Evolutionary conservation across 2,888 invertebrate genomes (phyloP), one percentile per base, ranked within the genome.

Genomic region (Xestoiulus laeticollis): DNA sequence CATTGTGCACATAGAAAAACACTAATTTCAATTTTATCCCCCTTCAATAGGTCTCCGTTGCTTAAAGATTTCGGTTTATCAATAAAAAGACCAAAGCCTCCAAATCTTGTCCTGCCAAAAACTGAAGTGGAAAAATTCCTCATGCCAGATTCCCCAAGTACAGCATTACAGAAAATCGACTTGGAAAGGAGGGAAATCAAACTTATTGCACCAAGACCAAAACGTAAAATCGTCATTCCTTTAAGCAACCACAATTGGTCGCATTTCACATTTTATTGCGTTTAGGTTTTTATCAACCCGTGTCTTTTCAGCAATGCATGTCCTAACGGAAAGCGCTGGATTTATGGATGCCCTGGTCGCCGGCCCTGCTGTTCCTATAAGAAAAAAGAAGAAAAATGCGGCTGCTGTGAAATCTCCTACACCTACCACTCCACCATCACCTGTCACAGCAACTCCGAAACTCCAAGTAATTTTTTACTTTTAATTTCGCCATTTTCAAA

Each of bases 301-400:
- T n/a, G 10, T 82, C 1, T n/a, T 84, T 83, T 12, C 48, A 90
- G 90, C 90, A 30, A 82, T 89, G 8, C 89, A 90, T 53, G 82
- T 90, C 90, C 92, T 98, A 85, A 95, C 96, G 91, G 98, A 98
- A 92, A 97, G 97, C 91, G 96, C 96, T 91, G 95, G 97, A 92
- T 98, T 98, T 91, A 97, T 97, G 95, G 97, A 98, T 92, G 97
- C 97, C 0, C 93, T 98, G 53, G 94, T 94, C 89, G 96, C 96
- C 1, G 95, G 95, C 0, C 95, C 96, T 10, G 95, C 95, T 16
- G 88, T 89, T 2, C 90, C 90, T 38, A 93, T 92, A 93, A 94
- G 95, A 1, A 95, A 90, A 87, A 90, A 95, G 90, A 97, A 97
- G 91, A 93, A 96, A 88, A 91, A 91, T 87, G 85, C 88, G 3